Evolutionary conservation across 2,888 invertebrate genomes (phyloP), one percentile per base, ranked within the genome.

Genomic region (Tolmerus cingulatus): DNA sequence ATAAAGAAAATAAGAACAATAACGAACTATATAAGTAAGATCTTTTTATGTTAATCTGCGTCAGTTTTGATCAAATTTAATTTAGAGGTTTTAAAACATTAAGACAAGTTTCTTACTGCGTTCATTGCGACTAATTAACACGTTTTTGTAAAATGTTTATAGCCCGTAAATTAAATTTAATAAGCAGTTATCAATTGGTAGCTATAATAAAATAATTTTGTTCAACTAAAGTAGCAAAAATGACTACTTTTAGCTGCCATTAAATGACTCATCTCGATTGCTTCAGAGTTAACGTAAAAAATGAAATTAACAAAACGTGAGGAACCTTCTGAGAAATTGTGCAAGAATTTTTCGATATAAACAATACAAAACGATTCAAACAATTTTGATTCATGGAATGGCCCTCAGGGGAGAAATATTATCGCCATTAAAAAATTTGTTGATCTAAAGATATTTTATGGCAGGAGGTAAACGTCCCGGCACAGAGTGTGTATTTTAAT

Each of bases 401-500:
- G 76, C 76, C 34, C 40, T 30, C 84, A 9, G 23, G 51, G 40
- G 66, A 74, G 51, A 84, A 84, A 84, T 84, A 66, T 84, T 57
- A 66, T 84, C 40, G 66, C 43, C 84, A 84, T 74, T 74, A 84
- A 84, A 84, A 84, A 84, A 57, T 82, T 82, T 30, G 23, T 51
- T 43, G 34, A n/a, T 27, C 81, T 19, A 81, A 27, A 79, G 27
- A 74, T 84, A 74, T 74, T 74, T 84, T 84, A 74, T 84, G 27
- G 74, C 84, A 74, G 40, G 27, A 40, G 8, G 4, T 40, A 30
- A 57, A 12, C 34, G 16, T 30, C 51, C 46, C 43, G 16, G 19
- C 57, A 8, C 46, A 27, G 66, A 66, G 77, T 76, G 87, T 87
- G 86, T 88, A 87, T 88, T 84, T 88, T 88, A 88, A 88, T 88